Conservation (phyloP, 1,140 invertebrate genomes). For the Scaptodrosophila lebanonensis region DNA sequence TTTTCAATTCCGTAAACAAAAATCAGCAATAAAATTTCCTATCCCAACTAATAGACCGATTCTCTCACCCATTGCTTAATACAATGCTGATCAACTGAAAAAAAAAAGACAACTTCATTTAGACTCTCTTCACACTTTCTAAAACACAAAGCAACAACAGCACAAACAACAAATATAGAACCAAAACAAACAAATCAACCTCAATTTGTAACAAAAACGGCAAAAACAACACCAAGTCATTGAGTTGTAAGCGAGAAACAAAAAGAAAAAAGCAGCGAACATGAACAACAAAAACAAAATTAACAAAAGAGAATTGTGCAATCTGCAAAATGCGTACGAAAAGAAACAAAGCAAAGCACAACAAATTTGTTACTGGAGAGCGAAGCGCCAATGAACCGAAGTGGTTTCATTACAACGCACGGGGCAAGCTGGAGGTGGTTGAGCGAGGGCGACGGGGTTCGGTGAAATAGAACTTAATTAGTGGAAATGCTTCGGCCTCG, state of each 20-base stretch:
- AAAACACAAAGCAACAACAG: slow-evolving; percentile 56
- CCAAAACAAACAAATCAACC: slow-evolving; percentile 58
- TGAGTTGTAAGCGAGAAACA: slow-evolving; percentile 30
- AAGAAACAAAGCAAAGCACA: slow-evolving; percentile 28
- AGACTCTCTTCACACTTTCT: slow-evolving; percentile 45
- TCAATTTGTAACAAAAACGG: slow-evolving; percentile 55
- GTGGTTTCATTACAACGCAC: slow-evolving; percentile 48
- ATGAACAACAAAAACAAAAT: slow-evolving; percentile 19
- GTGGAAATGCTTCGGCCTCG: too few relatives aligned
- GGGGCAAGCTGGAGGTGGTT: neutral
- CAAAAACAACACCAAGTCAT: slow-evolving; percentile 31
- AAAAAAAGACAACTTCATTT: slow-evolving; percentile 12
- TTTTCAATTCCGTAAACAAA: slow-evolving; percentile 10
- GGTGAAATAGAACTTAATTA: slow-evolving; percentile 59
- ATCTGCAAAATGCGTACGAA: slow-evolving; percentile 59
- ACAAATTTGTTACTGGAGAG: slow-evolving; percentile 21
- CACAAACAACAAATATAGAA: slow-evolving; percentile 32
- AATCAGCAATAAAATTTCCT: slow-evolving; percentile 57
- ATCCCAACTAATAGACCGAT: slow-evolving; percentile 44
- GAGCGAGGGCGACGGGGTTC: neutral
- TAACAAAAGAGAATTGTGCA: slow-evolving; percentile 60
- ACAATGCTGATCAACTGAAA: slow-evolving; percentile 12
- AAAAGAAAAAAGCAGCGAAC: slow-evolving; percentile 26
- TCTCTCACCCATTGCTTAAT: slow-evolving; percentile 18
- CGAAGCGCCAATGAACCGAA: slow-evolving; percentile 63